Evolutionary conservation across 1,140 invertebrate species (phyloP).

Genomic region (Solenopsis fugax): DNA sequence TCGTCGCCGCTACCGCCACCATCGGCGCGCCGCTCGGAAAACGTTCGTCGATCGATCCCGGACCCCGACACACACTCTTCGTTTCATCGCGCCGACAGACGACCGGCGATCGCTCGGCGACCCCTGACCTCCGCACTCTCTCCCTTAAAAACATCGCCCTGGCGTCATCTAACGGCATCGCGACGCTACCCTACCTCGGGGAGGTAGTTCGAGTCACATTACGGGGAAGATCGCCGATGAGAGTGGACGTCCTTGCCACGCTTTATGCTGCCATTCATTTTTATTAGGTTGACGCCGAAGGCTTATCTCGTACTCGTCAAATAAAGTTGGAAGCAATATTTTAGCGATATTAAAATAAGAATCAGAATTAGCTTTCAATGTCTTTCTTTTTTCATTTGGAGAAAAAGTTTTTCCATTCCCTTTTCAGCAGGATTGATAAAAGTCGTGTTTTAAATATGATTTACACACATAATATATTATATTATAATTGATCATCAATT

Average conservation of each 20-base stretch:
- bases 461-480: no score
- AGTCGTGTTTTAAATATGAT: no score
- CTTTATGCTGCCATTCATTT: background rate
- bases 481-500: no score
- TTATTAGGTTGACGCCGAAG: background rate
- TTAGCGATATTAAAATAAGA: background rate
- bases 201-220: background rate
- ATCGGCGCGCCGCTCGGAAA: slow-evolving; percentile 24
- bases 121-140: background rate
- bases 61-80: slow-evolving; percentile 55
- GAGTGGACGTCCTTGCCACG: background rate
- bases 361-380: background rate
- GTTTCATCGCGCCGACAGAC: background rate
- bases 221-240: background rate
- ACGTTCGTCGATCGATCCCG: slow-evolving; percentile 80
- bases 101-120: slow-evolving; percentile 18
- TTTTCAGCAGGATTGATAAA: no score
- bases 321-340: background rate
- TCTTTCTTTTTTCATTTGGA: background rate
- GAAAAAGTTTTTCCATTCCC: background rate
- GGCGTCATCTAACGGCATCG: slow-evolving; percentile 36
- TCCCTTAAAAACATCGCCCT: background rate
- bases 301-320: background rate
- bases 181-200: background rate
- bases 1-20: slow-evolving; percentile 7